These are phyloP conservation scores for Aspidiotus destructor DNA, from an alignment of 2,888 invertebrate species.

Conservation along the genomic window DNA sequence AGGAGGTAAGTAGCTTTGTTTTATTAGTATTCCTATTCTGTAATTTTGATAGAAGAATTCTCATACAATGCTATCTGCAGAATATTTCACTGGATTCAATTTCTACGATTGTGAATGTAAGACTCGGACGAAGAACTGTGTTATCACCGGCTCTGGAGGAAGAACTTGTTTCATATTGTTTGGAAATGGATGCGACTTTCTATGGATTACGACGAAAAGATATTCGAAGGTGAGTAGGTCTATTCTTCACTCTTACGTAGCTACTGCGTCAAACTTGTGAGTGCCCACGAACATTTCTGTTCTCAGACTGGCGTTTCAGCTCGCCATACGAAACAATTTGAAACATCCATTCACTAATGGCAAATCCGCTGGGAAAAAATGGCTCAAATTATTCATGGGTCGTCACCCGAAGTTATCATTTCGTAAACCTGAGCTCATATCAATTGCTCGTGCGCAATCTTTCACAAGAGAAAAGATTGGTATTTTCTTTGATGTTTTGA, in stretches of 20 bases:
- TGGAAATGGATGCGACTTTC: too few species aligned
- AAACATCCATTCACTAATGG: slow-evolving; percentile 33
- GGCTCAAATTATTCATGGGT: slow-evolving; percentile 35
- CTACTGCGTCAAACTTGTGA: not conserved
- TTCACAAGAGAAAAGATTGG: slow-evolving; percentile 34
- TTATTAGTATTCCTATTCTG: not conserved
- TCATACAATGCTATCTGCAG: slow-evolving; percentile 4
- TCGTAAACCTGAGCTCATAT: slow-evolving; percentile 34
- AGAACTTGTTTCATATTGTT: too few species aligned
- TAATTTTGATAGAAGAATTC: slow-evolving; percentile 1
- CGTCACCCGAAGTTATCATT: slow-evolving; percentile 34
- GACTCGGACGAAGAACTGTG: too few species aligned
- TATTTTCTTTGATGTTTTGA: slow-evolving; percentile 31
- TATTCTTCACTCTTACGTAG: too few species aligned
- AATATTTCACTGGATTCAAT: too few species aligned
- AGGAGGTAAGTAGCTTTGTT: not conserved
- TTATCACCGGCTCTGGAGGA: too few species aligned
- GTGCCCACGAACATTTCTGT: not conserved
- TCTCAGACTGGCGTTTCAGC: slow-evolving; percentile 32
- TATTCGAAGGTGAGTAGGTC: too few species aligned
- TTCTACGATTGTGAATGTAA: too few species aligned
- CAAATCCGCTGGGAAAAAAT: slow-evolving; percentile 29
- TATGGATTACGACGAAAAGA: too few species aligned
- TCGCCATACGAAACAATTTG: slow-evolving; percentile 35
- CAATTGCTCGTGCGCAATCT: slow-evolving; percentile 32